Percentiles rank a stretch among this genome's conserved stretches.
Evolutionary conservation across 2,113 vertebrate genomes (phyloP).

Genomic region (Tamias sibiricus): DNA sequence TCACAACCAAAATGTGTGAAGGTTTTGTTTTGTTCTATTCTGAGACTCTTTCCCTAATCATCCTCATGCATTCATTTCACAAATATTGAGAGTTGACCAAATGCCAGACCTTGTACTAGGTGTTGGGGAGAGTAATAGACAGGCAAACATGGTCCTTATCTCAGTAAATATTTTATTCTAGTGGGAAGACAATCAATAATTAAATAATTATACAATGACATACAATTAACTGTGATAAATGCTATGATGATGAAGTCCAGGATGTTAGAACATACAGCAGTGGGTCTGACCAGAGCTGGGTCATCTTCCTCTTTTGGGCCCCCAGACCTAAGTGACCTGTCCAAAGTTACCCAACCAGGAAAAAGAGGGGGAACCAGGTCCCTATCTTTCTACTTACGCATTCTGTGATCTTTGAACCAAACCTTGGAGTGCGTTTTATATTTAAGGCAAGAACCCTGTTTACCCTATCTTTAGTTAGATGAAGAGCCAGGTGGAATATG

Average conservation of each 20-base stretch:
- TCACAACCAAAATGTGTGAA: background rate
- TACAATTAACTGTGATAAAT: background rate
- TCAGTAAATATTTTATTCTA: background rate
- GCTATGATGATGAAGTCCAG: background rate
- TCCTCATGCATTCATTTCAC: background rate
- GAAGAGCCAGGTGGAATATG: background rate
- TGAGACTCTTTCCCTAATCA: background rate
- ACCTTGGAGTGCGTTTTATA: background rate
- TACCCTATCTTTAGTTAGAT: background rate
- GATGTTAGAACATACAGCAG: background rate
- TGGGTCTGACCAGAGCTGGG: background rate
- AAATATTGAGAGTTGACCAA: background rate
- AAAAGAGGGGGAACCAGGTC: background rate
- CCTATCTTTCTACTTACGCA: background rate
- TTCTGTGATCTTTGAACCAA: conserved; percentile 12
- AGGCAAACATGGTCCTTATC: background rate
- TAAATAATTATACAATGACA: background rate
- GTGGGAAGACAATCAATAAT: background rate
- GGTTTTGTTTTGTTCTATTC: background rate
- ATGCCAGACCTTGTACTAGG: background rate
- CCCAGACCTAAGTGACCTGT: background rate
- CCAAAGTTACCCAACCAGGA: background rate
- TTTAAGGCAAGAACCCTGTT: background rate
- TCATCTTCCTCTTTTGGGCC: background rate
- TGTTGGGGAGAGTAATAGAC: background rate